These are phyloP conservation scores for Phrynocephalus vlangalii DNA, from an alignment of 2,797 vertebrate species.

Conservation along the genomic window DNA sequence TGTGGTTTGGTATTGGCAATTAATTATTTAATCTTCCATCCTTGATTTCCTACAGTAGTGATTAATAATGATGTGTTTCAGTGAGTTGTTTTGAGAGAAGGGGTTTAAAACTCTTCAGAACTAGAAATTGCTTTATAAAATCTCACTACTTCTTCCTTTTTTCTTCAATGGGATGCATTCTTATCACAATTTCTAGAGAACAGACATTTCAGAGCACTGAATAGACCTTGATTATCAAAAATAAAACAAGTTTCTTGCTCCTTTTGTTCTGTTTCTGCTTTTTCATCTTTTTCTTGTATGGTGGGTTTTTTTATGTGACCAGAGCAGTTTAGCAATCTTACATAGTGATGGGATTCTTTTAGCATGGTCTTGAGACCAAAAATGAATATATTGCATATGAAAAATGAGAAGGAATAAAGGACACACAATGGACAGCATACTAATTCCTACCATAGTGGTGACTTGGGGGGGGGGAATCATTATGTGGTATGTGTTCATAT, in stretches of 20 bases:
- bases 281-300: background rate
- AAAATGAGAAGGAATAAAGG: background rate
- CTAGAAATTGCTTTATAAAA: constrained; percentile 11
- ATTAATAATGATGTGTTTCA: constrained; percentile 13
- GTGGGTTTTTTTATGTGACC: background rate
- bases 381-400: too few relatives aligned
- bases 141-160: background rate
- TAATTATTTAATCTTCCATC: background rate
- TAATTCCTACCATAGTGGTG: background rate
- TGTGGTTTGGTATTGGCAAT: too few relatives aligned
- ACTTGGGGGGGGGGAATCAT: background rate
- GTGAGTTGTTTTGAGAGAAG: constrained; percentile 4
- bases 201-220: constrained; percentile 4
- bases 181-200: constrained; percentile 6
- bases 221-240: constrained; percentile 26
- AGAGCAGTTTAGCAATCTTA: background rate
- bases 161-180: background rate
- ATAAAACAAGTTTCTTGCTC: constrained; percentile 22
- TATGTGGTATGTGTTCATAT: background rate
- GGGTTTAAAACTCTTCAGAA: constrained; percentile 16
- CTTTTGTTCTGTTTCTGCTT: background rate
- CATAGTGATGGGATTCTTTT: constrained; percentile 2
- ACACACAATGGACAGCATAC: background rate
- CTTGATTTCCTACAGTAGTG: background rate
- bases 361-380: background rate